Conservation (phyloP, 2,888 invertebrate genomes). For the Erynnis tages region DNA sequence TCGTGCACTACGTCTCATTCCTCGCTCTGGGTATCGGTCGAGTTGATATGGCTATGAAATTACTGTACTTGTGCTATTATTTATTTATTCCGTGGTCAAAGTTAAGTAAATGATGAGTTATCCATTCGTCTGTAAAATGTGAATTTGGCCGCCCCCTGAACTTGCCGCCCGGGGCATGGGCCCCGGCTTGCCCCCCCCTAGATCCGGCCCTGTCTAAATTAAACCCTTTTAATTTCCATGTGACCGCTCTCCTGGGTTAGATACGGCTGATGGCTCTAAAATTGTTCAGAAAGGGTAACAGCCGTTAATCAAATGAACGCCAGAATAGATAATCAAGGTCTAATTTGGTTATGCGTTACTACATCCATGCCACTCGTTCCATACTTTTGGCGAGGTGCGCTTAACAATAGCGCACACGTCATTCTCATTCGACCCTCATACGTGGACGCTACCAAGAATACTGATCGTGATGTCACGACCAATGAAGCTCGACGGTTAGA, state of each 20-base stretch:
- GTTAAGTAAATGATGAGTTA: no score
- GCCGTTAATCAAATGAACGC: constrained; percentile 28
- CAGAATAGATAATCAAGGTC: constrained; percentile 43
- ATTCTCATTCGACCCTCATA: constrained; percentile 61
- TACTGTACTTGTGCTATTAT: no score
- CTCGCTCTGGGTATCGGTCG: no score
- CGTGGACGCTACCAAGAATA: constrained; percentile 57
- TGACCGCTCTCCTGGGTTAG: constrained; percentile 52
- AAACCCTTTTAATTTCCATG: constrained; percentile 63
- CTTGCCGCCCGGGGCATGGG: no score
- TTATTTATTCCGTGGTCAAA: no score
- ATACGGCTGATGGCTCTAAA: constrained; percentile 29
- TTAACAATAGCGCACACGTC: constrained; percentile 52
- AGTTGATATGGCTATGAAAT: no score
- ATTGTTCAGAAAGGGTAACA: constrained; percentile 14
- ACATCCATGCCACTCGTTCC: constrained; percentile 36
- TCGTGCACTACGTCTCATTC: no score
- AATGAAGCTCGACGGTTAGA: constrained; percentile 34
- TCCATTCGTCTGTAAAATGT: no score
- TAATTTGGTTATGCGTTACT: constrained; percentile 47
- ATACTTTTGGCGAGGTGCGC: constrained; percentile 63
- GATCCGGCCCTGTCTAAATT: no score
- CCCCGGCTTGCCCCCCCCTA: no score
- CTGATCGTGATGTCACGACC: constrained; percentile 53
- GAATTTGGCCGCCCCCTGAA: no score